Conservation (phyloP, 2,888 invertebrate species). For the Dynastes hyllus region DNA sequence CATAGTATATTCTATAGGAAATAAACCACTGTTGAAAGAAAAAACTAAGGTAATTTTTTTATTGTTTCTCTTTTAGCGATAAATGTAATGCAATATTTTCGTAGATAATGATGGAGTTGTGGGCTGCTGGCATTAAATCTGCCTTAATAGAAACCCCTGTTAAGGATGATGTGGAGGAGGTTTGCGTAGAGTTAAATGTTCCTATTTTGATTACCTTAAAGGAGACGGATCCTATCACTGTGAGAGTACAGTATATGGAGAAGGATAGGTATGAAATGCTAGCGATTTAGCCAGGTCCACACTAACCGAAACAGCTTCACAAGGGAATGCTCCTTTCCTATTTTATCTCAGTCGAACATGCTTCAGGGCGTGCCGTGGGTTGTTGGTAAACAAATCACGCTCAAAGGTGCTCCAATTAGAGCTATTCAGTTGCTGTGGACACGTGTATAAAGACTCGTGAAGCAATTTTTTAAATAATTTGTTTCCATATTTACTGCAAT, state of each 20-base stretch:
- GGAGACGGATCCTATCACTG: constrained; percentile 74
- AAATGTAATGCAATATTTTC: constrained; percentile 53
- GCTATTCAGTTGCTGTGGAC: no score
- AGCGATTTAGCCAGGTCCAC: no score
- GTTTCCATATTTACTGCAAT: no score
- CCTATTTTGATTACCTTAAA: constrained; percentile 77
- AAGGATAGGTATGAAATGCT: constrained; percentile 71
- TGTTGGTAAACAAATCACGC: no score
- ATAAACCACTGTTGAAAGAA: constrained; percentile 75
- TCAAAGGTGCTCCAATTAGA: no score
- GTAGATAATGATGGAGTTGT: constrained; percentile 77
- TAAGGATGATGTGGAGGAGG: constrained; percentile 79
- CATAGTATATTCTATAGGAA: constrained; percentile 79
- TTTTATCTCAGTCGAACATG: no score
- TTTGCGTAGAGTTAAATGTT: constrained; percentile 76
- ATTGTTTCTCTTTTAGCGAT: not conserved
- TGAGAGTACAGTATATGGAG: constrained; percentile 77
- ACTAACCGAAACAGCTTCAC: no score
- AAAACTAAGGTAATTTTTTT: constrained; percentile 68
- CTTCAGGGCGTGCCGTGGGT: no score
- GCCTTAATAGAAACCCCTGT: constrained; percentile 76
- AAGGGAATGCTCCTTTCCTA: no score
- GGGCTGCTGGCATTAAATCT: constrained; percentile 81
- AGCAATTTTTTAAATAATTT: no score
- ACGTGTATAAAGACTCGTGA: no score